Conservation (phyloP, 2,888 invertebrate genomes). For the Archips xylosteana region DNA sequence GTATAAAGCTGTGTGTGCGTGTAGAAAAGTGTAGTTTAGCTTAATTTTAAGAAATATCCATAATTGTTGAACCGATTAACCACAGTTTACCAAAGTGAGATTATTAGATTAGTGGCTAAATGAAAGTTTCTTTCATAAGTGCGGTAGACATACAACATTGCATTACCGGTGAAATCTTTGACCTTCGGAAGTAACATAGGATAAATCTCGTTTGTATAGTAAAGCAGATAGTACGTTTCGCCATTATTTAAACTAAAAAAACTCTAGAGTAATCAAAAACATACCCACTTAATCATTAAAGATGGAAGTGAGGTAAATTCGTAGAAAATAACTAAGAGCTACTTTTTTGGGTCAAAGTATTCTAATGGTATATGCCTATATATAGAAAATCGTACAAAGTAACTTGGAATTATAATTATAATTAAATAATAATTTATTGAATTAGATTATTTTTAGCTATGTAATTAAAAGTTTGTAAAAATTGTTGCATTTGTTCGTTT, state of each 20-base stretch:
- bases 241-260: not conserved
- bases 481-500: slow-evolving; percentile 83
- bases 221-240: not conserved
- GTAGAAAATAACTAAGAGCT: not conserved
- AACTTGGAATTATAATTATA: slow-evolving; percentile 64
- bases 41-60: slow-evolving; percentile 45
- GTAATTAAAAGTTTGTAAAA: slow-evolving; percentile 52
- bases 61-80: slow-evolving; percentile 72
- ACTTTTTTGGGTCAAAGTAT: not conserved
- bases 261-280: too few relatives aligned
- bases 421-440: slow-evolving; percentile 73
- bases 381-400: slow-evolving; percentile 77
- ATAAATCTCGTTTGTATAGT: not conserved
- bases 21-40: slow-evolving; percentile 33
- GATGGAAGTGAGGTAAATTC: too few relatives aligned
- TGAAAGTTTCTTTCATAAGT: slow-evolving; percentile 24
- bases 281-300: too few relatives aligned
- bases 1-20: slow-evolving; percentile 28
- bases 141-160: slow-evolving; percentile 19
- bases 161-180: slow-evolving; percentile 10
- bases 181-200: not conserved
- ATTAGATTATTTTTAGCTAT: slow-evolving; percentile 56
- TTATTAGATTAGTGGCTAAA: slow-evolving; percentile 73
- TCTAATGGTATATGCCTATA: slow-evolving; percentile 37
- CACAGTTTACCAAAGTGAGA: slow-evolving; percentile 87